These are phyloP conservation scores for Drosophila anomalata DNA, from an alignment of 2,888 invertebrate genomes.

Conservation along the genomic window DNA sequence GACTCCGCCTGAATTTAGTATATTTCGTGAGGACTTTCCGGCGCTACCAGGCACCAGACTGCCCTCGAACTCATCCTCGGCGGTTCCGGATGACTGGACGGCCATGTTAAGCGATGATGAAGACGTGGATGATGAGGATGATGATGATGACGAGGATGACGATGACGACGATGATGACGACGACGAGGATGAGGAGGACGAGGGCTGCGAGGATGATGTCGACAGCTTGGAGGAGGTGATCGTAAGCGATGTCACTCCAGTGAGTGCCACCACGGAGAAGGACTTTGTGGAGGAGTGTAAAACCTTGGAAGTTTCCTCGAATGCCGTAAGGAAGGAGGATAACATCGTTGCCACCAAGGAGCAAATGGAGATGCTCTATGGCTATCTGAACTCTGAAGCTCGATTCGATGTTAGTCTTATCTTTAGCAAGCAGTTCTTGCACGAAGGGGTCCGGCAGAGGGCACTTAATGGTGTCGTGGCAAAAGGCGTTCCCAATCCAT, in stretches of 20 bases:
- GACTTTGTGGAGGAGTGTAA: not conserved
- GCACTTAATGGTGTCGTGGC: not conserved
- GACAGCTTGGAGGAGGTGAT: not conserved
- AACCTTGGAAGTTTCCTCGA: not conserved
- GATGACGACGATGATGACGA: conserved; percentile 25
- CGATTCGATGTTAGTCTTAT: conserved; percentile 26
- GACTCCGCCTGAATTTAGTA: conserved; percentile 43
- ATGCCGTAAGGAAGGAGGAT: not conserved
- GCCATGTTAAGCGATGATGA: conserved; percentile 49
- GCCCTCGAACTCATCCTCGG: not conserved
- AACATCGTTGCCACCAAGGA: not conserved
- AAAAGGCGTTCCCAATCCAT: not conserved
- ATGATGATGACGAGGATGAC: conserved; percentile 8
- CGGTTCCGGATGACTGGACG: conserved; percentile 54
- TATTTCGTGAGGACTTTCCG: conserved; percentile 61
- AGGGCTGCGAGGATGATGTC: not conserved
- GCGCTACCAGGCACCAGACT: conserved; percentile 50
- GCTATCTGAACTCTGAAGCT: not conserved
- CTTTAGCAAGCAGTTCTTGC: conserved; percentile 52
- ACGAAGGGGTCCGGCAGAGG: conserved; percentile 45
- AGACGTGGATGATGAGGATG: conserved; percentile 9
- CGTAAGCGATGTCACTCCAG: not conserved
- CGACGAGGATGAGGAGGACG: conserved; percentile 5
- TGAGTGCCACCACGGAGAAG: not conserved
- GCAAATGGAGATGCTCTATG: not conserved